Evolutionary conservation across 2,888 invertebrate species (phyloP), one percentile per base, ranked within the genome.

Genomic region (Sisyra nigra): DNA sequence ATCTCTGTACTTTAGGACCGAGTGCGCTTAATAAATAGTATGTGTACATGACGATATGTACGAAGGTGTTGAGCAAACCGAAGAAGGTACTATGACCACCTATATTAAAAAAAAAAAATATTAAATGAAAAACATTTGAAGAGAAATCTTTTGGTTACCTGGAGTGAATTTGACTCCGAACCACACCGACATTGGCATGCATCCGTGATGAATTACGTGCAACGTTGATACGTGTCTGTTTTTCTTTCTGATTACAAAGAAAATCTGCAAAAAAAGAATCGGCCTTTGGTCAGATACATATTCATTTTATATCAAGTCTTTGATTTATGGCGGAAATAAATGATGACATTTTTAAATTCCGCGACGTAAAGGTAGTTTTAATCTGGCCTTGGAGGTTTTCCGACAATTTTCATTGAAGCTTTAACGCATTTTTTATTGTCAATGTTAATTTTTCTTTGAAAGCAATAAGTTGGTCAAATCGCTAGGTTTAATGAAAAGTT

Each of bases 141-240:
- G 13, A 15, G 2, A 15, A 11, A 13, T 6, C 14, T 8, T 2
- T 35, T 45, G 53, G 66, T 62, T 63, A 82, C 84, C 86, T 59
- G 92, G 91, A 18, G 88, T 91, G 69, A 91, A 93, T 68, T 91
- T 91, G 43, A 93, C 91, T 41, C 93, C 94, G 61, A 92, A 89
- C 93, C 94, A 94, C 48, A 93, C 92, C 4, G 89, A 89, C 81
- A 92, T 82, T 32, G 94, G 94, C 93, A 94, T 94, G 56, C 89
- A 83, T 50, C 92, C 92, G 63, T 94, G 94, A 66, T 94, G 94
- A 59, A 93, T 91, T 44, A 94, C 92, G 66, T 94, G 94, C 39
- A 94, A 73, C 7, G 87, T 85, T 46, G 89, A 86, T 53, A 94
- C 83, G 63, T 94, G 93, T 61, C 85, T 80, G 60, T 81, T 82